Evolutionary conservation across 2,888 invertebrate species (phyloP), one percentile per base, ranked within the genome.

Genomic region (Oxytorus armatus): DNA sequence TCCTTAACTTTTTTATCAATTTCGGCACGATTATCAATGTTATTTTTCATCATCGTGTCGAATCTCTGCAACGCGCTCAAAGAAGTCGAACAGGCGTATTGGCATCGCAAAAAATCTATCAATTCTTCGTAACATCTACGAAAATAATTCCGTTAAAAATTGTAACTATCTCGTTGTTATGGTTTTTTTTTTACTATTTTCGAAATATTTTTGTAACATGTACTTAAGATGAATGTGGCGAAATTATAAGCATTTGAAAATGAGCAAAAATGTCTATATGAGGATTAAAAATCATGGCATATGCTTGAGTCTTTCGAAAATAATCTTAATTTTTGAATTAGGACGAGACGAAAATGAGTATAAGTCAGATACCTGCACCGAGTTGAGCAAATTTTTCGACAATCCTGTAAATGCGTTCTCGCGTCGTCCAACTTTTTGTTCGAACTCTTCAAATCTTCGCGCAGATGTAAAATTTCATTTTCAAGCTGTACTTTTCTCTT

Each of bases 401-500:
- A 86, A 75, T 89, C 87, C n/a, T 85, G 84, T n/a, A 86, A 63
- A n/a, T 79, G 79, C 8, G 33, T 66, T 33, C 83, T 85, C 72
- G 86, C 70, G 3, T 88, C 86, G 14, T 87, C 86, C 16, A 59
- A 74, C 21, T 84, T 75, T n/a, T 36, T 75, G 11, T 74, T 86
- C 11, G 77, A 75, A 61, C 89, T 89, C 77, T 93, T 92, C 49
- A 93, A 89, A 83, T 92, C 93, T 53, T 92, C 92, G 36, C 92
- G 91, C 84, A 91, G 88, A 84, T 93, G 92, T 3, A 92, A 88
- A 18, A 92, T 89, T 88, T 94, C 94, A 72, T 93, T 90, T 87
- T 94, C 94, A 11, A 93, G 91, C 29, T 93, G 90, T 33, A 92
- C 86, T 65, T 93, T 92, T 90, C 93, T 93, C 5, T 93, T 92